These are phyloP conservation scores for Melanargia galathea DNA, from an alignment of 2,888 invertebrate genomes.

Conservation along the genomic window DNA sequence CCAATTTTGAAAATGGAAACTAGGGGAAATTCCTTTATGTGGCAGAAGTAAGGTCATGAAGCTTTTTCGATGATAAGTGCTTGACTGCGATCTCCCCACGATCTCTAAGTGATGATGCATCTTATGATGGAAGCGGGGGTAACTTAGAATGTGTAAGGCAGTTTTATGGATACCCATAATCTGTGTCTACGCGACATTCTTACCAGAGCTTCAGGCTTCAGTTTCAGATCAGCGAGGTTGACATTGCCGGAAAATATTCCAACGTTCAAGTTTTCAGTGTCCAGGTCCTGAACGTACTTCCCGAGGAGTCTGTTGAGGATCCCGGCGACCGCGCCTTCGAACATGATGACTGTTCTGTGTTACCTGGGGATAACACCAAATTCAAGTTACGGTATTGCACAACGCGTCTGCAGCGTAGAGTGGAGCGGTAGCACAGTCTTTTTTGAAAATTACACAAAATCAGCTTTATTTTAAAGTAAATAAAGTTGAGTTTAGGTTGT, in stretches of 20 bases:
- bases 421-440: too few species aligned
- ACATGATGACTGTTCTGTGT: constrained; percentile 76
- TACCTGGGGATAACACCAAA: constrained; percentile 11
- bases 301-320: constrained; percentile 90
- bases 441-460: too few species aligned
- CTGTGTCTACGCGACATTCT: constrained; percentile 51
- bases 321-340: constrained; percentile 90
- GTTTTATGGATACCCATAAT: not conserved
- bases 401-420: not conserved
- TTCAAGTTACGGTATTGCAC: not conserved
- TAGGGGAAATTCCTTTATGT: too few species aligned
- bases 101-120: too few species aligned
- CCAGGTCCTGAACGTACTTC: constrained; percentile 91
- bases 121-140: too few species aligned
- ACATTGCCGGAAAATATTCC: constrained; percentile 92
- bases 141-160: too few species aligned
- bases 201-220: constrained; percentile 92
- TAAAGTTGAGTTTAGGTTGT: too few species aligned
- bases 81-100: too few species aligned
- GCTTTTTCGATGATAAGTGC: too few species aligned
- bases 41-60: too few species aligned
- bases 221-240: constrained; percentile 88
- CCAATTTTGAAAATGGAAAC: too few species aligned
- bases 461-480: too few species aligned
- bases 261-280: constrained; percentile 91